Conservation (phyloP, 92 coral and sea anemone genomes). For the Hydrozoanthus gracilis region DNA sequence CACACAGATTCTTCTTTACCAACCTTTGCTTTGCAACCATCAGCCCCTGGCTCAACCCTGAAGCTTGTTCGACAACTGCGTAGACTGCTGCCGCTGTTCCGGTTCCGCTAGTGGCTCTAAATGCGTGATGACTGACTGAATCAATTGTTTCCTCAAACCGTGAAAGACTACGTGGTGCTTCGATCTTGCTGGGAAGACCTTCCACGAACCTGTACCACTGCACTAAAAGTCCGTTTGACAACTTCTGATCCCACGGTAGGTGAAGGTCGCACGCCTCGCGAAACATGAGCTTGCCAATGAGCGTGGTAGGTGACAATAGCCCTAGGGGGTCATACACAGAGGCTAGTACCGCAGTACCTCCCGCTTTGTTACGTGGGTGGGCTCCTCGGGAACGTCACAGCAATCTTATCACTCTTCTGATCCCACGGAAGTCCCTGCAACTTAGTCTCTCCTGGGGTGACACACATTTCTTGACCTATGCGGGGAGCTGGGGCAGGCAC, state of each 20-base stretch:
- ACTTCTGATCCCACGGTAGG: constrained; percentile 42
- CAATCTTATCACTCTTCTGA: constrained; percentile 19
- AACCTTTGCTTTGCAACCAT: too few relatives aligned
- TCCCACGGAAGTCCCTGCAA: constrained; percentile 51
- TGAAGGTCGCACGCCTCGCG: constrained; percentile 45
- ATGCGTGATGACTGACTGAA: constrained; percentile 28
- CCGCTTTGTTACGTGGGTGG: constrained; percentile 14
- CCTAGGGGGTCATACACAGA: constrained; percentile 48
- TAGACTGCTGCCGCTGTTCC: constrained; percentile 43
- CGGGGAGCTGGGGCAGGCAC: too few relatives aligned
- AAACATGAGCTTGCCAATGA: constrained; percentile 46
- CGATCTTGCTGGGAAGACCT: constrained; percentile 36
- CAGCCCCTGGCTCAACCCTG: constrained; percentile 28
- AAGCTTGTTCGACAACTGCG: constrained; percentile 27
- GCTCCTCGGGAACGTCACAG: constrained; percentile 14
- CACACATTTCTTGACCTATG: constrained; percentile 1
- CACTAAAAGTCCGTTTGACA: neutral
- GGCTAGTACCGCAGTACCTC: constrained; percentile 39
- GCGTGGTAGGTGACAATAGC: constrained; percentile 31
- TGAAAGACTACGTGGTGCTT: constrained; percentile 26
- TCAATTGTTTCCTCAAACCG: neutral
- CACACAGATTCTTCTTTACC: too few relatives aligned
- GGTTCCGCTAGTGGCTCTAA: constrained; percentile 34
- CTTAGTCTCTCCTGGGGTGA: constrained; percentile 39
- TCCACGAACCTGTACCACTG: constrained; percentile 27